Evolutionary conservation across 2,113 vertebrate genomes (phyloP), one percentile per base, ranked within the genome.

Genomic region (Meles meles): DNA sequence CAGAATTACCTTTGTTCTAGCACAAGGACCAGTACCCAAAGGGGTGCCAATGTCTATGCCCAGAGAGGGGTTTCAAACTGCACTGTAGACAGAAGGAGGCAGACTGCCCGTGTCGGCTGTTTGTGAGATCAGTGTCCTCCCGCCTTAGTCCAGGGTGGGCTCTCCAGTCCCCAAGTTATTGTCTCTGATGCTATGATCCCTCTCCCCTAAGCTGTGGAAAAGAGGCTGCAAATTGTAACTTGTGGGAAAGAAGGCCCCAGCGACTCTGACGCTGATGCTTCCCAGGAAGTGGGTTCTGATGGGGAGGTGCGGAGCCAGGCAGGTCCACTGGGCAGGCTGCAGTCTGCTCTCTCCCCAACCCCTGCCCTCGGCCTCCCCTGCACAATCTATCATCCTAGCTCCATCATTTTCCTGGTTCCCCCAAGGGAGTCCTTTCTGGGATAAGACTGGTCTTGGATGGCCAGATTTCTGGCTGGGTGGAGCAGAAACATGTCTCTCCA

Each of bases 1-100:
- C 52, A n/a, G 27, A n/a, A 65, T 12, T 14, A 20, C 39, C 17
- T n/a, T 11, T 27, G 10, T 52, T 42, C 27, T 80, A 25, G 18
- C 2, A 11, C 4, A 4, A 29, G n/a, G 10, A 39, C 25, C n/a
- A 11, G 55, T 1, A 5, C 52, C 39, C 0, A 4, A 20, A 61
- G 27, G 15, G 59, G 18, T 3, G 6, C 29, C 49, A 5, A 15
- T 21, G 27, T 42, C 61, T 42, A 39, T 27, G 15, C 18, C 44
- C 31, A 44, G 84, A 23, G 57, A 55, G 29, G 57, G 1, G 23
- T 86, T 59, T 72, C 31, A 71, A 57, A 61, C 23, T 34, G 25
- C 5, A 21, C 8, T 25, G 57, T 69, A 27, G 15, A 49, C 0
- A 23, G 47, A 61, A 57, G 21, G 67, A 15, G 37, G 69, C 9